These are phyloP conservation scores for Coregonus ussuriensis DNA, from an alignment of 2,797 vertebrate species.

Conservation along the genomic window DNA sequence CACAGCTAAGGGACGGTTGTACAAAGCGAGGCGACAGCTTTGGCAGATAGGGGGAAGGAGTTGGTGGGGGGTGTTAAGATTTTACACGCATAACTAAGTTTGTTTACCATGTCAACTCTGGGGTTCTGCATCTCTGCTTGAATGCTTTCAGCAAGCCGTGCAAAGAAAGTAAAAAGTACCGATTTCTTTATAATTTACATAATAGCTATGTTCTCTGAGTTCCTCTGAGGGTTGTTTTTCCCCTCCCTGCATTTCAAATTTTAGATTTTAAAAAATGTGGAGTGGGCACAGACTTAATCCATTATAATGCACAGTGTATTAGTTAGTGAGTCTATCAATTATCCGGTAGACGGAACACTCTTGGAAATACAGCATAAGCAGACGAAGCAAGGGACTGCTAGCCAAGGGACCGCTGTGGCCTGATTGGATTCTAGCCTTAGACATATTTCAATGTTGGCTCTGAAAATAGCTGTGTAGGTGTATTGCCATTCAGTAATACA, in stretches of 20 bases:
- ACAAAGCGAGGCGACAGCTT: conserved; percentile 1
- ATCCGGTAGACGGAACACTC: neutral
- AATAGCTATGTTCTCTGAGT: neutral
- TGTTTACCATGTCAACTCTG: conserved; percentile 17
- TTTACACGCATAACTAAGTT: conserved; percentile 1
- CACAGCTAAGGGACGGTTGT: neutral
- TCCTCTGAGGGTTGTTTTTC: neutral
- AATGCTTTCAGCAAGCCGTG: conserved; percentile 4
- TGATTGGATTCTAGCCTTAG: conserved; percentile 1
- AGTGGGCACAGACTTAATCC: neutral
- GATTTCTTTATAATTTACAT: neutral
- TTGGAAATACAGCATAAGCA: neutral
- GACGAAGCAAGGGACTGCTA: neutral
- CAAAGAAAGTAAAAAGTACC: neutral
- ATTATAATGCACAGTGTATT: neutral
- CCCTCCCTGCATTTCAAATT: neutral
- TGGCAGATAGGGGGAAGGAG: neutral
- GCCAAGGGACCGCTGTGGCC: neutral
- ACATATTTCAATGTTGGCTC: neutral
- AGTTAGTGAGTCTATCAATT: neutral
- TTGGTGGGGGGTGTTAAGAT: neutral
- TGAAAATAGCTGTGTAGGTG: neutral
- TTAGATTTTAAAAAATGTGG: neutral
- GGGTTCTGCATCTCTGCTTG: conserved; percentile 3
- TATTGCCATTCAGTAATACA: neutral